Base-by-base conservation (phyloP, 2,113 vertebrate species). In the Tor tambroides region DNA sequence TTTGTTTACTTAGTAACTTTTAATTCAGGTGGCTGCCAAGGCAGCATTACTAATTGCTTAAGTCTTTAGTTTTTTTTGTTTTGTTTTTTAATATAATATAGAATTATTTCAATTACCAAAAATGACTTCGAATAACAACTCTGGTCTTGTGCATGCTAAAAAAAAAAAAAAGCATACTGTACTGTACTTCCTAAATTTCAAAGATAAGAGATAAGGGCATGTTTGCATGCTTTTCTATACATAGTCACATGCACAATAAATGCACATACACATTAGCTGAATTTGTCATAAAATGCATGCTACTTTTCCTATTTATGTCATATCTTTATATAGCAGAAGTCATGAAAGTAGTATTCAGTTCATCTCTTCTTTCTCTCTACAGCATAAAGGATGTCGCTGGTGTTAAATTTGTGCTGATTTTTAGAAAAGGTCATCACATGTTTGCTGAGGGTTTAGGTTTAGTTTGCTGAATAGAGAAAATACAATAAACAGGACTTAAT, bases 391-490 rank as follows among this genome's bases (percentile, higher is more conserved):
- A 46, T 59, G 17, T 61, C 0, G 5, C 5, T 26, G 6, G 3
- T 17, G 28, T 63, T 82, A 82, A 19, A 49, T 32, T 78, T 21
- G 8, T 80, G 78, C 78, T 80, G 78, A 61, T 61, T 80, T 61
- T 61, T 15, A 61, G 11, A 15, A 17, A 26, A 10, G 21, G 23
- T 69, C 41, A 69, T 67, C 59, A 28, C 41, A 21, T 32, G 15
- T 30, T 28, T 51, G 41, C 78, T 51, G 63, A 51, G 26, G 41
- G 28, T 17, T 23, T 49, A 6, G 43, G 21, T 83, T 83, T 54
- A 35, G 63, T 32, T 82, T 82, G 59, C 61, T 30, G 35, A 49
- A 67, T 17, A 3, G 23, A 35, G 28, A 63, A 71, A 71, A 83
- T 30, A 71, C 41, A 28, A 15, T 41, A 41, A 8, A 23, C 59